Conservation (phyloP, 1,140 invertebrate genomes). For the Heterodera schachtii region DNA sequence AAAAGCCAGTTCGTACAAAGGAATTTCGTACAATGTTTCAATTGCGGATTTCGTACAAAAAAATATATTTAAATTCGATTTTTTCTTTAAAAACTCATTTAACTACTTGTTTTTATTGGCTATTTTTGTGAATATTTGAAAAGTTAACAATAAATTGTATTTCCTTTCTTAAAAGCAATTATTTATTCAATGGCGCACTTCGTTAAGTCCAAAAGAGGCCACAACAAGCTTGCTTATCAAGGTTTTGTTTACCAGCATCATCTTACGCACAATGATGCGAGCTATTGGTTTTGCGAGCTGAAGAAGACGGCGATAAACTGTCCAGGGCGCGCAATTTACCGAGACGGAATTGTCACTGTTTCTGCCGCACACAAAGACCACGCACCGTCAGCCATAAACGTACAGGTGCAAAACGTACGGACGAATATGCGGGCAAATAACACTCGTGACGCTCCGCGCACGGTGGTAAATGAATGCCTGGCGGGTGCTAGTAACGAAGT, state of each 20-base stretch:
- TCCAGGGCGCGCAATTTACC: conserved; percentile 1
- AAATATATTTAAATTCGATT: too few relatives aligned
- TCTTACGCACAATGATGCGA: not conserved
- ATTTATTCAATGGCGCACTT: not conserved
- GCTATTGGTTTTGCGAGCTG: conserved; percentile 7
- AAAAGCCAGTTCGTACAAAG: too few relatives aligned
- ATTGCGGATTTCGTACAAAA: too few relatives aligned
- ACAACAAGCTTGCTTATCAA: not conserved
- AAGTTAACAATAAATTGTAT: too few relatives aligned
- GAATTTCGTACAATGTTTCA: too few relatives aligned
- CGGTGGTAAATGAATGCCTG: not conserved
- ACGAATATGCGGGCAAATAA: not conserved
- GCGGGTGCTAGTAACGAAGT: not conserved
- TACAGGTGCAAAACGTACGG: not conserved
- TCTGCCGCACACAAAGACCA: not conserved
- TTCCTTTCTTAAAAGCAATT: too few relatives aligned
- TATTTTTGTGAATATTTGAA: too few relatives aligned
- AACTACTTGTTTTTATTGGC: too few relatives aligned
- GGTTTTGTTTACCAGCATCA: not conserved
- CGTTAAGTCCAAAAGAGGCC: not conserved
- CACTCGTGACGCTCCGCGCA: not conserved
- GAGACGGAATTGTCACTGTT: not conserved
- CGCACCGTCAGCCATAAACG: not conserved
- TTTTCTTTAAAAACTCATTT: too few relatives aligned
- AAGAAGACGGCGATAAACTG: not conserved